Evolutionary conservation across 2,797 vertebrate genomes (phyloP).

Genomic region (Carduelis carduelis): DNA sequence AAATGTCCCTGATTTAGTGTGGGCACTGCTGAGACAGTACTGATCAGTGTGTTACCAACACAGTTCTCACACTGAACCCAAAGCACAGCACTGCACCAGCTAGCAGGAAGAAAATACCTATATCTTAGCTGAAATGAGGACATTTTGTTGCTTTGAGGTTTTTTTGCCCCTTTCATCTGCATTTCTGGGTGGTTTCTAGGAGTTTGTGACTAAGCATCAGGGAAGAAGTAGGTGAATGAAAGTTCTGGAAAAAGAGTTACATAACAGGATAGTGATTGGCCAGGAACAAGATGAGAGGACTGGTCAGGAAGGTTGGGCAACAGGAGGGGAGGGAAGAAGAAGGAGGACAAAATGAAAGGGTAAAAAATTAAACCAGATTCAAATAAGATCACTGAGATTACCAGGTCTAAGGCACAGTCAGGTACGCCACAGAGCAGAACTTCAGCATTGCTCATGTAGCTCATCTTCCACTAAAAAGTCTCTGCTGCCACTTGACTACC

Average conservation of each 20-base stretch:
- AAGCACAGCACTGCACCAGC: neutral
- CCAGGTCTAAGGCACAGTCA: neutral
- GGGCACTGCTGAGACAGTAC: neutral
- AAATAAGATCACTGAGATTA: neutral
- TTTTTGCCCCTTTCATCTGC: neutral
- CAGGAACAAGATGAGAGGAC: accelerated
- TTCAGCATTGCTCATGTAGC: neutral
- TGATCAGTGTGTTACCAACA: neutral
- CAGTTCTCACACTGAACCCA: neutral
- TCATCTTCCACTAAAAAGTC: neutral
- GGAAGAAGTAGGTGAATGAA: neutral
- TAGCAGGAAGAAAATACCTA: neutral
- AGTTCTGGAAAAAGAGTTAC: neutral
- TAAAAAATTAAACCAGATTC: neutral
- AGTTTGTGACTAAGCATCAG: neutral
- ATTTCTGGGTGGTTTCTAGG: neutral
- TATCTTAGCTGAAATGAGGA: neutral
- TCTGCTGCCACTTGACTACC: neutral
- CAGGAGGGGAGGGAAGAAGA: accelerated
- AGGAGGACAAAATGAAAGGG: neutral
- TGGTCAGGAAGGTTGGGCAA: neutral
- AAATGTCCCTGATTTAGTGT: neutral
- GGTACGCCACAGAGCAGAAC: neutral
- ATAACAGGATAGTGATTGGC: accelerated
- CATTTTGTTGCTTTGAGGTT: neutral